Conservation (phyloP, 2,113 vertebrate species). For the Nestor notabilis region DNA sequence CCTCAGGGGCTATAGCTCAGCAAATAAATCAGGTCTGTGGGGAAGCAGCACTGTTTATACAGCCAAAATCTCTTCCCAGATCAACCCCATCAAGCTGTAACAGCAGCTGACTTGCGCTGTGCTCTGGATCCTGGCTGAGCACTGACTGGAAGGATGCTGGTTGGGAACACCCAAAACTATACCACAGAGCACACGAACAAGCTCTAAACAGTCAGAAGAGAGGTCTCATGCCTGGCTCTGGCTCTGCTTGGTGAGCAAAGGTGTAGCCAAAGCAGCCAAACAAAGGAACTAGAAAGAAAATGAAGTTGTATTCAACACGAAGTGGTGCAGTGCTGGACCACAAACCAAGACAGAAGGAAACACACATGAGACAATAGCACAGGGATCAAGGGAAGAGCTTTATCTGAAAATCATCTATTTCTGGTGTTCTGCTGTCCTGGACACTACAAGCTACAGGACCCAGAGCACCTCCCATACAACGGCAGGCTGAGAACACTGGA, state of each 20-base stretch:
- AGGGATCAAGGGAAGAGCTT: neutral
- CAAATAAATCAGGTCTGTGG: neutral
- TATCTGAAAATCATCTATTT: neutral
- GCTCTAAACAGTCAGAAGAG: neutral
- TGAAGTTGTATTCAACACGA: neutral
- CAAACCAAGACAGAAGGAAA: neutral
- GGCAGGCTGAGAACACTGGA: neutral
- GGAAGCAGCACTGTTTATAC: neutral
- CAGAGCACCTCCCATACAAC: neutral
- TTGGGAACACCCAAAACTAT: neutral
- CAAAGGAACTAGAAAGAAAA: neutral
- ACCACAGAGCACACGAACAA: accelerated
- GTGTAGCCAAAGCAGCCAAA: neutral
- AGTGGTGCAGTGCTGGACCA: neutral
- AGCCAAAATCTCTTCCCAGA: neutral
- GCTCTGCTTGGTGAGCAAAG: neutral
- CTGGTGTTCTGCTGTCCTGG: neutral
- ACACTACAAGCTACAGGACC: neutral
- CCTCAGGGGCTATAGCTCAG: neutral
- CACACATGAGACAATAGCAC: neutral
- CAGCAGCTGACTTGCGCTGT: accelerated
- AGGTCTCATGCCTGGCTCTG: neutral
- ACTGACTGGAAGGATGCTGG: neutral
- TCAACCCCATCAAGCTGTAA: neutral
- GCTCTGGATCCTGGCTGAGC: neutral